Evolutionary conservation across 2,888 invertebrate species (phyloP), one percentile per base, ranked within the genome.

Genomic region (Lycaena phlaeas): DNA sequence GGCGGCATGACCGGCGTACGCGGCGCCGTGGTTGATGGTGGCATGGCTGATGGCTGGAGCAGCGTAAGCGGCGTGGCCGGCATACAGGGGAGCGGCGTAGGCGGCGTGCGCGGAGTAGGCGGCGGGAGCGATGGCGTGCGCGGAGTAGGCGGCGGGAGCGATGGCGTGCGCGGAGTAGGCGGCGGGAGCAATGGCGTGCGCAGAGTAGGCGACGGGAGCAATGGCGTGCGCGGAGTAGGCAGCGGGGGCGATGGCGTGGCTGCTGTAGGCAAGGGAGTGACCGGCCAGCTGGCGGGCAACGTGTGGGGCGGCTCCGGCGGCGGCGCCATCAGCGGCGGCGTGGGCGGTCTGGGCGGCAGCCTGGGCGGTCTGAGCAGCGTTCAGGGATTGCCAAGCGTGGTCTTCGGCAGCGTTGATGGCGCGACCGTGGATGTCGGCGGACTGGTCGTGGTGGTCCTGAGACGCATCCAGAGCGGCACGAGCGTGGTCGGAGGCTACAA

Each of bases 321-420:
- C 67, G 53, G 74, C 74, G 4, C 79, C 81, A 43, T 60, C 82
- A 38, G 53, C 54, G 34, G 54, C 56, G 38, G 49, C 17, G 26
- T 44, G 47, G 26, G 47, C 52, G 14, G 50, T 56, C 43, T 54
- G 51, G 37, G 68, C 61, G 10, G 50, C 66, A 53, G 82, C 82
- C 54, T 76, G 66, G 1, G 60, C 72, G 60, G 81, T 81, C 64
- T 78, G 72, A 40, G 64, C 81, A 46, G 82, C 76, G 49, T 76
- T 81, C 30, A 79, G 64, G 17, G 75, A 72, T 49, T 76, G 77
- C 79, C 84, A 84, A 14, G 77, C 74, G 66, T 81, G 70, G 59
- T 78, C 79, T 49, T 73, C 78, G 41, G 79, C 85, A 54, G 82
- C 77, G 70, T 84, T 81, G 61, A 82, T 60, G 49, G 79, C 79